Evolutionary conservation across 2,113 vertebrate species (phyloP).

Genomic region (Colius striatus): DNA sequence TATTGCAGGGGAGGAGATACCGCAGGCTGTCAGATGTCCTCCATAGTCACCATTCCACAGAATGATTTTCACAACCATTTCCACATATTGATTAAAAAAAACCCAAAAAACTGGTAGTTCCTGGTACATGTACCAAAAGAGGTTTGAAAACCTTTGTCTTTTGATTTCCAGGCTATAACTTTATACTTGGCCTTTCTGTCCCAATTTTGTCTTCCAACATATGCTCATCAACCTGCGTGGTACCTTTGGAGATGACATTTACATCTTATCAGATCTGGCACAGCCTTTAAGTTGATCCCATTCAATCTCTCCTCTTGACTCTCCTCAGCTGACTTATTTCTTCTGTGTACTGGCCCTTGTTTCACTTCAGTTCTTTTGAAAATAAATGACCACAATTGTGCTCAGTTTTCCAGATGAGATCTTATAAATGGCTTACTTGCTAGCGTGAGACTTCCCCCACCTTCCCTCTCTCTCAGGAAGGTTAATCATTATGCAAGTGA

Average conservation of each 20-base stretch:
- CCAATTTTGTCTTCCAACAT: neutral
- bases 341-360: neutral
- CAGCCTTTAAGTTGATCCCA: neutral
- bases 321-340: neutral
- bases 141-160: neutral
- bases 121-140: neutral
- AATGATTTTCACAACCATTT: neutral
- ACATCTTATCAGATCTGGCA: neutral
- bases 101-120: neutral
- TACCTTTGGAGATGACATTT: neutral
- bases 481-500: slow-evolving; percentile 33
- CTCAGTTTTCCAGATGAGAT: neutral
- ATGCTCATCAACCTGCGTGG: neutral
- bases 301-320: neutral
- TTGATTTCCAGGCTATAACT: neutral
- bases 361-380: neutral
- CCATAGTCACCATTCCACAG: neutral
- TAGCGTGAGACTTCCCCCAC: neutral
- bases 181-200: neutral
- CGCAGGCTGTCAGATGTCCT: neutral
- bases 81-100: neutral
- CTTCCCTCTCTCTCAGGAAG: neutral
- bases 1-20: neutral
- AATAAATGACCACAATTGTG: neutral
- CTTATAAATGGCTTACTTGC: neutral